Evolutionary conservation across 1,140 invertebrate genomes (phyloP).

Genomic region (Diorhabda sublineata): DNA sequence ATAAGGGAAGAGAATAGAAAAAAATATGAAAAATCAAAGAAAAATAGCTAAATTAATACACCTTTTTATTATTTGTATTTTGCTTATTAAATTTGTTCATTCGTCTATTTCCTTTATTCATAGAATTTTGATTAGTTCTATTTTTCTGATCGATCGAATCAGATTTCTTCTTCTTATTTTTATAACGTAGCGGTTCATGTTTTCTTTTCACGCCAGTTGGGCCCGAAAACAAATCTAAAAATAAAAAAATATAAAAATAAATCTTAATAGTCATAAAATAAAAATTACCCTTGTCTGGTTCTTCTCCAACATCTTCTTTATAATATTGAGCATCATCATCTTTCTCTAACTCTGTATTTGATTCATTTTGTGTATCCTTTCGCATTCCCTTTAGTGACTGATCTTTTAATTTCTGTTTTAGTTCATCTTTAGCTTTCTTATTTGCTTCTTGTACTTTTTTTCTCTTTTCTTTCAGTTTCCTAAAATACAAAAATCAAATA

Average conservation of each 20-base stretch:
- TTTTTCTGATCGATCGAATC: not conserved
- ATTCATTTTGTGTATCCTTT: slow-evolving; percentile 52
- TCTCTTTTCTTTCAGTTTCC: slow-evolving; percentile 70
- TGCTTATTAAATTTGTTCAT: not conserved
- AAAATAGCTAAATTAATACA: slow-evolving; percentile 7
- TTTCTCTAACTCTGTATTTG: slow-evolving; percentile 51
- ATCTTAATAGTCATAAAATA: too few relatives aligned
- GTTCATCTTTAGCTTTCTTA: slow-evolving; percentile 63
- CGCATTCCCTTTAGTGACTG: slow-evolving; percentile 66
- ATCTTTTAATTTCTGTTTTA: slow-evolving; percentile 64
- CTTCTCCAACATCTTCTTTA: slow-evolving; percentile 77
- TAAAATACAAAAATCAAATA: slow-evolving; percentile 37
- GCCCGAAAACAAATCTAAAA: slow-evolving; percentile 26
- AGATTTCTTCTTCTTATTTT: slow-evolving; percentile 24
- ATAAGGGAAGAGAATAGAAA: slow-evolving; percentile 35
- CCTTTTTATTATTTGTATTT: slow-evolving; percentile 4
- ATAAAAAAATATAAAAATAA: slow-evolving; percentile 1
- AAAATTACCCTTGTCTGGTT: slow-evolving; percentile 58
- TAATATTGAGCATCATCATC: slow-evolving; percentile 82
- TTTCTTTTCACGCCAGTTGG: slow-evolving; percentile 24
- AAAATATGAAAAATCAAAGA: slow-evolving; percentile 25
- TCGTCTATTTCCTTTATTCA: slow-evolving; percentile 13
- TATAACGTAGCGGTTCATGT: slow-evolving; percentile 12
- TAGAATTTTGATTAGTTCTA: slow-evolving; percentile 1
- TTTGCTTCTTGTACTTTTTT: slow-evolving; percentile 74